These are phyloP conservation scores for Nannoperca australis DNA, from an alignment of 2,797 vertebrate genomes.

Conservation along the genomic window DNA sequence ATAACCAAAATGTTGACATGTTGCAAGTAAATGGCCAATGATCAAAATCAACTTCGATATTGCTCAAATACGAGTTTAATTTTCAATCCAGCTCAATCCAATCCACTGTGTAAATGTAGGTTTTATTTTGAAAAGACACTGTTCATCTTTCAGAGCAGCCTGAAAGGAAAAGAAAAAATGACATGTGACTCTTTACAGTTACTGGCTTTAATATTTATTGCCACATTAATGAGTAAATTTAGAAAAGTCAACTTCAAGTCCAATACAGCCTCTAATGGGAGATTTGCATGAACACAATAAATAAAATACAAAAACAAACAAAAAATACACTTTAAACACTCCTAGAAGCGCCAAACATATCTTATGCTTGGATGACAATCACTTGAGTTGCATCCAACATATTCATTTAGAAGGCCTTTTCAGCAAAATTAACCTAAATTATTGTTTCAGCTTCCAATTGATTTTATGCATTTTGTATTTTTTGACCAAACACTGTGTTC, in stretches of 20 bases:
- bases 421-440: conserved; percentile 67
- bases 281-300: conserved; percentile 53
- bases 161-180: conserved; percentile 9
- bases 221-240: conserved; percentile 40
- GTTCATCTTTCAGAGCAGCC: conserved; percentile 27
- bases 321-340: conserved; percentile 27
- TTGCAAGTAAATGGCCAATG: background rate
- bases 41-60: conserved; percentile 20
- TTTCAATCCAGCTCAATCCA: background rate
- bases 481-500: conserved; percentile 70
- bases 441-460: conserved; percentile 69
- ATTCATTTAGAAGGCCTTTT: conserved; percentile 62
- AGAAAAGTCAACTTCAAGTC: conserved; percentile 33
- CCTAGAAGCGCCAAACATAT: conserved; percentile 48
- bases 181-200: conserved; percentile 19
- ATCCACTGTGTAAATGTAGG: background rate
- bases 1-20: background rate
- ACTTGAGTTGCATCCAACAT: conserved; percentile 60
- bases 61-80: background rate
- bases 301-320: conserved; percentile 52
- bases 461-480: conserved; percentile 77
- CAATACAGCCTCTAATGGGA: conserved; percentile 25
- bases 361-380: conserved; percentile 63
- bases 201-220: conserved; percentile 40
- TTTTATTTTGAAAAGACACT: conserved; percentile 28